Conservation (phyloP, 2,797 vertebrate genomes). For the Catamblyrhynchus diadema region DNA sequence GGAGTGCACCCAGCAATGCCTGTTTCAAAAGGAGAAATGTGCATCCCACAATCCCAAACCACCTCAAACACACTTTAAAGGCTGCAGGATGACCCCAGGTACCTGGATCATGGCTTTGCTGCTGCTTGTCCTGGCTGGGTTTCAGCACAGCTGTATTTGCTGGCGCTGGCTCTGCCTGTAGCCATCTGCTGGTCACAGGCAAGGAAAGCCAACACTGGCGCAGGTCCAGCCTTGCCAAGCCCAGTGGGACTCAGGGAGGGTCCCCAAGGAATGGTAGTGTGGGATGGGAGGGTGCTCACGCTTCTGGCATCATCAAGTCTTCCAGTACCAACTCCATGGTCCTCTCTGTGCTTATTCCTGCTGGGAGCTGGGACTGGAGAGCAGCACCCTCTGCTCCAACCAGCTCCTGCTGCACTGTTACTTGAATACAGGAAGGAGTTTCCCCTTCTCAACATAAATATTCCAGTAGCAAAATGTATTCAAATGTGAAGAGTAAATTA, state of each 20-base stretch:
- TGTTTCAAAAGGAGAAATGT: not conserved
- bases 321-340: not conserved
- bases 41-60: not conserved
- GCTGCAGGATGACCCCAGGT: not conserved
- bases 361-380: not conserved
- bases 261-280: not conserved
- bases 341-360: not conserved
- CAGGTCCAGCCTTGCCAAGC: not conserved
- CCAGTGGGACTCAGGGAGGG: not conserved
- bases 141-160: rapidly evolving
- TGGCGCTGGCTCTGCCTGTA: not conserved
- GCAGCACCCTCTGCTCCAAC: not conserved
- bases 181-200: rapidly evolving
- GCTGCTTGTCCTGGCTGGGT: not conserved
- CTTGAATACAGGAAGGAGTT: conserved; percentile 61
- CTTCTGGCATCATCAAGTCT: conserved; percentile 31
- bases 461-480: conserved; percentile 63
- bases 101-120: rapidly evolving
- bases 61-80: rapidly evolving
- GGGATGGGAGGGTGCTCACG: not conserved
- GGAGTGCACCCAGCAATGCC: not conserved
- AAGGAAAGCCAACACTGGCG: not conserved
- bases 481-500: conserved; percentile 48
- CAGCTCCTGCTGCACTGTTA: conserved; percentile 41
- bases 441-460: conserved; percentile 42